A percentile compares a stretch with the other conserved stretches of the same genome.
These are phyloP conservation scores for Paramormyrops hopkinsi DNA, from an alignment of 2,797 vertebrate species.

Conservation along the genomic window DNA sequence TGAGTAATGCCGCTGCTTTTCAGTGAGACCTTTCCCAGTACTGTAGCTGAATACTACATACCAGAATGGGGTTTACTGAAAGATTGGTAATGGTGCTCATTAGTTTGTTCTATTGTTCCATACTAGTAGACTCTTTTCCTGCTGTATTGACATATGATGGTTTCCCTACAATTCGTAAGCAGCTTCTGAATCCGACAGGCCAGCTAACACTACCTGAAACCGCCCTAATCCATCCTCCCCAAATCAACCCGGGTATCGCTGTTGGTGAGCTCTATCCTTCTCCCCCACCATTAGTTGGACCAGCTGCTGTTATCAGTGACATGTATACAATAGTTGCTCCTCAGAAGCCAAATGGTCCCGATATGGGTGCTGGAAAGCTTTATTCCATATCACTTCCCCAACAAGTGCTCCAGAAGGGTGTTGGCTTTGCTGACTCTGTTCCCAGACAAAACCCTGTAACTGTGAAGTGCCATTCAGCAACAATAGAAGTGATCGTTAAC, in stretches of 20 bases:
- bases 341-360: not conserved
- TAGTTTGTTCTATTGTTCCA: not conserved
- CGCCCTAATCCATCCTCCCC: not conserved
- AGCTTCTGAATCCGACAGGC: not conserved
- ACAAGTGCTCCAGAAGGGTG: not conserved
- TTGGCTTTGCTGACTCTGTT: not conserved
- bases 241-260: not conserved
- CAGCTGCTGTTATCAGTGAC: not conserved
- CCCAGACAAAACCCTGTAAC: not conserved
- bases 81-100: not conserved
- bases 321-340: not conserved
- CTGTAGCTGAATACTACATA: not conserved
- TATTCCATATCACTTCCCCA: not conserved
- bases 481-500: not conserved
- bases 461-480: not conserved
- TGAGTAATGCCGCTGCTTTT: not conserved
- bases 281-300: not conserved
- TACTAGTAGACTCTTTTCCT: not conserved
- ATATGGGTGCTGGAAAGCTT: not conserved
- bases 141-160: not conserved
- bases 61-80: not conserved
- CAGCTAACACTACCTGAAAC: not conserved
- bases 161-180: not conserved
- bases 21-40: not conserved
- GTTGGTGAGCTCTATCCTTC: constrained; percentile 13